Evolutionary conservation across 1,140 invertebrate species (phyloP).

Genomic region (Homarus americanus): DNA sequence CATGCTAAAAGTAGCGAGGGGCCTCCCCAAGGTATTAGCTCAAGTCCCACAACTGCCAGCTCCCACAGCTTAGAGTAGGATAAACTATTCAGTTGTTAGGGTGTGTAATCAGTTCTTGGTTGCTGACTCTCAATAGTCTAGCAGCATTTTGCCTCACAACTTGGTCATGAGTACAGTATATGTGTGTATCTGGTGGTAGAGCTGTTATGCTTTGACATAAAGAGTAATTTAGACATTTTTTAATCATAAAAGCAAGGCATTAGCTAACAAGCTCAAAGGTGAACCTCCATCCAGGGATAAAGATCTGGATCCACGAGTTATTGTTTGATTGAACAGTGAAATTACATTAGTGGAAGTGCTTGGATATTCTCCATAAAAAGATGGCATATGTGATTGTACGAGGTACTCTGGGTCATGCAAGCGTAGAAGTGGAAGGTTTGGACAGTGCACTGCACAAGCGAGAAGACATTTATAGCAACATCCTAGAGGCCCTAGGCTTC

Average conservation of each 20-base stretch:
- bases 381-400: slow-evolving; percentile 32
- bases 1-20: not conserved
- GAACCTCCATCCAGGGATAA: not conserved
- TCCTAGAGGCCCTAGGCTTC: slow-evolving; percentile 55
- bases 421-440: slow-evolving; percentile 56
- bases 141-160: not conserved
- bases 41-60: not conserved
- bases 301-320: too few relatives aligned
- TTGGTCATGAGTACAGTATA: too few relatives aligned
- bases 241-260: too few relatives aligned
- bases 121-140: not conserved
- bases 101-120: not conserved
- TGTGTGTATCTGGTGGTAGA: too few relatives aligned
- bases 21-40: not conserved
- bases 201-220: not conserved
- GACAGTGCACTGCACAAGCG: slow-evolving; percentile 7
- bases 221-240: not conserved
- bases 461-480: slow-evolving; percentile 23
- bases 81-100: not conserved
- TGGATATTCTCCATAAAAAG: not conserved
- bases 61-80: not conserved
- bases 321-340: not conserved
- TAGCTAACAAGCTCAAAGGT: not conserved
- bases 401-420: slow-evolving; percentile 50
- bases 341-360: not conserved